These are phyloP conservation scores for Pseudochromis fuscus DNA, from an alignment of 2,797 vertebrate species.

Conservation along the genomic window DNA sequence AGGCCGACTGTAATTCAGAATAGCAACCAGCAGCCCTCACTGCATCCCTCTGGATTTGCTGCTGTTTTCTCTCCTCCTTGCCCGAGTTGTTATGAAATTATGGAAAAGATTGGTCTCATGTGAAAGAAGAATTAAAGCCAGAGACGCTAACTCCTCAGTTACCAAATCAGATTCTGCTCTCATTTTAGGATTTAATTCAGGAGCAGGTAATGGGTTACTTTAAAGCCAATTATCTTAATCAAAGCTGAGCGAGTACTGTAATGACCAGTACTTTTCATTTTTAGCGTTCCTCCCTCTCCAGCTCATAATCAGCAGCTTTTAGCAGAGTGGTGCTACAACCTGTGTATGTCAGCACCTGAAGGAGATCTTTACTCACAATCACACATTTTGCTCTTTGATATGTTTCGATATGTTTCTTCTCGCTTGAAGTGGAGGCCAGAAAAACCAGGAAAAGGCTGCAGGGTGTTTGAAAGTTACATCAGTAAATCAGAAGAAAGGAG, in stretches of 20 bases:
- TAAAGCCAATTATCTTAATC: conserved; percentile 61
- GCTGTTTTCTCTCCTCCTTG: conserved; percentile 35
- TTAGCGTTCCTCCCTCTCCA: conserved; percentile 25
- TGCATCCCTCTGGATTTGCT: conserved; percentile 46
- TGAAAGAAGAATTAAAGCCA: conserved; percentile 51
- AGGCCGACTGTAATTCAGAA: conserved; percentile 66
- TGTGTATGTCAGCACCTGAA: conserved; percentile 15
- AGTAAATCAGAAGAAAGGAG: neutral
- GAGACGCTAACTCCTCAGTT: conserved; percentile 31
- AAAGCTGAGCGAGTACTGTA: conserved; percentile 59
- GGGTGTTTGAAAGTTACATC: neutral
- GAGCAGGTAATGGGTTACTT: conserved; percentile 64
- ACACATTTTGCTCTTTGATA: neutral
- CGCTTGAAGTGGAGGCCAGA: neutral
- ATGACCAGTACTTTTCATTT: conserved; percentile 61
- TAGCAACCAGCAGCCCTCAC: conserved; percentile 60
- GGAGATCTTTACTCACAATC: neutral
- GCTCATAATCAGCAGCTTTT: conserved; percentile 41
- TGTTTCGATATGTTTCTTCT: neutral
- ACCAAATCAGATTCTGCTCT: conserved; percentile 66
- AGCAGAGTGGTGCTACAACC: conserved; percentile 33
- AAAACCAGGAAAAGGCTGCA: neutral
- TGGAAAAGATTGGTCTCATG: conserved; percentile 39
- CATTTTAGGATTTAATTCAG: conserved; percentile 69
- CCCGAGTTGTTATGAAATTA: conserved; percentile 56